Evolutionary conservation across 1,140 invertebrate species (phyloP).

Genomic region (Heliconius eleuchia): DNA sequence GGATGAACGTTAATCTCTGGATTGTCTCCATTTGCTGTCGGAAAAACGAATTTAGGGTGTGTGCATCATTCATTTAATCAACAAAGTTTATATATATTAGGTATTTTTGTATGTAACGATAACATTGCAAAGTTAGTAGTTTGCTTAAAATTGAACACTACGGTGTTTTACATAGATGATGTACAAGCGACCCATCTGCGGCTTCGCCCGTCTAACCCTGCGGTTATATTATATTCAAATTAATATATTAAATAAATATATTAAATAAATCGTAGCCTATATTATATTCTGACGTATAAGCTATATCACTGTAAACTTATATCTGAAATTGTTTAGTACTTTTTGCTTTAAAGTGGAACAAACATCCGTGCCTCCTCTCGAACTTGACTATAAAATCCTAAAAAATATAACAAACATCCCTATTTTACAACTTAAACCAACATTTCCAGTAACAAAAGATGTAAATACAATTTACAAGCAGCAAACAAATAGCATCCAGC

Average conservation of each 20-base stretch:
- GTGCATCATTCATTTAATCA: not conserved
- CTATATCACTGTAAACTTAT: too few species aligned
- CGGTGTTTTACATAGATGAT: too few species aligned
- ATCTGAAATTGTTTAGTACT: too few species aligned
- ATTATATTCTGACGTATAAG: too few species aligned
- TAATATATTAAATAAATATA: too few species aligned
- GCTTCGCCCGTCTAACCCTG: too few species aligned
- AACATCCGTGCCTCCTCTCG: not conserved
- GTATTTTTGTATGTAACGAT: not conserved
- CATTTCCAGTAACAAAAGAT: slow-evolving; percentile 14
- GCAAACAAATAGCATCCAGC: slow-evolving; percentile 31
- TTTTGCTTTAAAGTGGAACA: not conserved
- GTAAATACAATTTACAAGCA: slow-evolving; percentile 20
- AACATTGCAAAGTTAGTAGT: too few species aligned
- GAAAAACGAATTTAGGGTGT: not conserved
- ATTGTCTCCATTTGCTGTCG: slow-evolving; percentile 37
- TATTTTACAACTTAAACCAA: not conserved
- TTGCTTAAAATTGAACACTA: too few species aligned
- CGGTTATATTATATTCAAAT: too few species aligned
- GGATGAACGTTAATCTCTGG: slow-evolving; percentile 61
- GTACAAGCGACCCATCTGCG: too few species aligned
- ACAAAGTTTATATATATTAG: not conserved
- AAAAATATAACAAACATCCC: not conserved
- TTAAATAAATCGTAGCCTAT: too few species aligned
- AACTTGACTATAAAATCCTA: too few species aligned